A percentile compares a stretch with the other conserved stretches of the same genome.
phyloP scores from a whole-genome alignment of 1,140 invertebrate species.

The Neodiprion virginianus region DNA sequence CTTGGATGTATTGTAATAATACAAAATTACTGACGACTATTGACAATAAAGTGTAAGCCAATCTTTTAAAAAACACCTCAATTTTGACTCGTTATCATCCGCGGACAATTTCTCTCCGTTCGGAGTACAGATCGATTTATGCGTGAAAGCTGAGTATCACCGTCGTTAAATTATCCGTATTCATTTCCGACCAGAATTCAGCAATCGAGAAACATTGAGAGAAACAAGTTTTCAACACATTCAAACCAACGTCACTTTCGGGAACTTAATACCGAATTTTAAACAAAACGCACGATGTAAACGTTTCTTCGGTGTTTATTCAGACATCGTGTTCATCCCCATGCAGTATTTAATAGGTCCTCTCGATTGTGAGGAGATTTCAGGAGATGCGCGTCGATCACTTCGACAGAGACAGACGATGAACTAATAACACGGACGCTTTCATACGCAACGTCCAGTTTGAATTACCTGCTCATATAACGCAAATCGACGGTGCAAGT shows the following conservation, averaged over 20 bases:
- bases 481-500: not conserved
- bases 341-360: too few species aligned
- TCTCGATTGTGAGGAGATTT: too few species aligned
- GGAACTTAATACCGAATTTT: not conserved
- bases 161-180: not conserved
- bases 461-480: not conserved
- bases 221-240: not conserved
- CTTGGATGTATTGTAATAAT: constrained; percentile 55
- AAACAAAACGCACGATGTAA: too few species aligned
- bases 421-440: too few species aligned
- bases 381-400: too few species aligned
- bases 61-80: constrained; percentile 49
- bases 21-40: constrained; percentile 51
- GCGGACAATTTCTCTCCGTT: not conserved
- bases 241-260: not conserved
- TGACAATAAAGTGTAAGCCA: constrained; percentile 60
- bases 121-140: too few species aligned
- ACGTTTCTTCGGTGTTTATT: too few species aligned
- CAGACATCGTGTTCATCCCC: too few species aligned
- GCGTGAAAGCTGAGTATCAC: too few species aligned
- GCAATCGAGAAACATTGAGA: not conserved
- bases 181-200: not conserved
- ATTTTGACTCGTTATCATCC: not conserved
- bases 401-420: too few species aligned
- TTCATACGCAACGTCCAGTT: too few species aligned